phyloP scores from a whole-genome alignment of 2,113 vertebrate genomes.

The Dendrocopos noguchii region DNA sequence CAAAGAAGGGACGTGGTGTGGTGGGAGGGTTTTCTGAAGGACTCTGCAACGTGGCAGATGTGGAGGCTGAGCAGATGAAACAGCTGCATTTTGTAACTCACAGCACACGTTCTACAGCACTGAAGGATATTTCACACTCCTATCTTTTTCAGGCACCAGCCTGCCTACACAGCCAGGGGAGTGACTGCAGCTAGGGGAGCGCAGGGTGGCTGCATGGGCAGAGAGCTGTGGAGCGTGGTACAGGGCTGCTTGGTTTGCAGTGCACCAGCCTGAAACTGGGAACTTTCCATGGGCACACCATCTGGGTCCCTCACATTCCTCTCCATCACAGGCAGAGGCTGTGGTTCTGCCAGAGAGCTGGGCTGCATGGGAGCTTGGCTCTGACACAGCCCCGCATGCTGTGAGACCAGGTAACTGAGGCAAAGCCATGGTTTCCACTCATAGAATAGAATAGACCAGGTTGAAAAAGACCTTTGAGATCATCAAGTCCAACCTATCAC shows the following conservation, averaged over 20 bases:
- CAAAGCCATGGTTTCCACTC: background rate
- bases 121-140: background rate
- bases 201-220: fast-evolving
- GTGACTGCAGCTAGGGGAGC: background rate
- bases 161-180: background rate
- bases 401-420: fast-evolving
- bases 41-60: background rate
- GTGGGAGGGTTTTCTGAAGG: background rate
- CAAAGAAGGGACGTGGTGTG: fast-evolving
- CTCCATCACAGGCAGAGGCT: background rate
- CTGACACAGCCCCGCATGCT: background rate
- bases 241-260: background rate
- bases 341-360: background rate
- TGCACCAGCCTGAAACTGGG: background rate
- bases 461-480: too few relatives aligned
- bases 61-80: background rate
- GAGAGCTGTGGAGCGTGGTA: background rate
- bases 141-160: background rate
- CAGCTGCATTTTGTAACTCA: background rate
- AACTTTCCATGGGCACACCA: background rate
- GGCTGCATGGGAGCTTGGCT: background rate
- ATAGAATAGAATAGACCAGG: too few relatives aligned
- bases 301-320: background rate
- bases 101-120: background rate
- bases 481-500: too few relatives aligned